A percentile compares a stretch with the other conserved stretches of the same genome.
phyloP scores from a whole-genome alignment of 2,888 invertebrate species.

The Drymonia ruficornis region DNA sequence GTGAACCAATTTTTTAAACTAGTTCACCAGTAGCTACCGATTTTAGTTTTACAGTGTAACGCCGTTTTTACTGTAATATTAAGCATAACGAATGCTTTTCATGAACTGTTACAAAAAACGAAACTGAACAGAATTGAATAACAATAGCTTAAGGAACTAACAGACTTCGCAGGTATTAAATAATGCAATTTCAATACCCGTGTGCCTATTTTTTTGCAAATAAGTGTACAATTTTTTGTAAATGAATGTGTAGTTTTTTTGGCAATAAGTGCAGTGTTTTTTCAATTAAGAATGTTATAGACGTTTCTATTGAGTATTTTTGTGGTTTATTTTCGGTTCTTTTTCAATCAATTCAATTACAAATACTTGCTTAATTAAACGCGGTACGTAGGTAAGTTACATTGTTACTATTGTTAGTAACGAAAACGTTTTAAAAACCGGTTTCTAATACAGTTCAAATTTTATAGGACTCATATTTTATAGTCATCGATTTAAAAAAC shows the following conservation, averaged over 20 bases:
- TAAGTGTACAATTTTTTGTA: constrained; percentile 15
- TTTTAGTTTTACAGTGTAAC: constrained; percentile 8
- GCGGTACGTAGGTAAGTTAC: too few relatives aligned
- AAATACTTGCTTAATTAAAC: too few relatives aligned
- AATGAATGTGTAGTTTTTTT: constrained; percentile 10
- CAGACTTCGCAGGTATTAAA: constrained; percentile 16
- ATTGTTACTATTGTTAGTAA: too few relatives aligned
- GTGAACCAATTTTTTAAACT: constrained; percentile 2
- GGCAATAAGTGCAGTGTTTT: background rate
- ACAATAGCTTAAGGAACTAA: constrained; percentile 24
- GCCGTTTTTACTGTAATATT: constrained; percentile 17
- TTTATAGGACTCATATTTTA: too few relatives aligned
- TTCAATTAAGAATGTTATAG: constrained; percentile 6
- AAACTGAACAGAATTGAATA: constrained; percentile 14
- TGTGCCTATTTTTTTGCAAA: constrained; percentile 11
- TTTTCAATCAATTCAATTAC: too few relatives aligned
- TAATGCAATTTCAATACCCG: constrained; percentile 24
- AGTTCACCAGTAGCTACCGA: too few relatives aligned
- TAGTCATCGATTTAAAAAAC: too few relatives aligned
- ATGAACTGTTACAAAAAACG: constrained; percentile 21
- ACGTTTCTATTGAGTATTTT: constrained; percentile 7
- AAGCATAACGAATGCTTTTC: constrained; percentile 25
- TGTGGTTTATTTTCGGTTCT: background rate
- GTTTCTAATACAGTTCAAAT: too few relatives aligned
- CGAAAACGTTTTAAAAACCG: too few relatives aligned